These are phyloP conservation scores for Sternotherus odoratus DNA, from an alignment of 2,797 vertebrate species.

Conservation along the genomic window DNA sequence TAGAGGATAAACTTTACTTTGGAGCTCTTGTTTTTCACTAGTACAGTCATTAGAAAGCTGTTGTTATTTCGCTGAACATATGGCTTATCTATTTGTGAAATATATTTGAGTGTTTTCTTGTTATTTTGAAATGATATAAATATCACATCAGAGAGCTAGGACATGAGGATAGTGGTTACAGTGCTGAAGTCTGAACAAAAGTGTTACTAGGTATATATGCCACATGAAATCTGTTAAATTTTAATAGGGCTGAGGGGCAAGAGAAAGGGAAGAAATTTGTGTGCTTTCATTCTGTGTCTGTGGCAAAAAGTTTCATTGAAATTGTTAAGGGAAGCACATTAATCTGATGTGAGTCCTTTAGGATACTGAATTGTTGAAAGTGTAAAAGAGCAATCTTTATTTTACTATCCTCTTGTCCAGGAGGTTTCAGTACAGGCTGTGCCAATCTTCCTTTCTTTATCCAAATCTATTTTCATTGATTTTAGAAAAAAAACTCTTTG, in stretches of 20 bases:
- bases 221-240: background rate
- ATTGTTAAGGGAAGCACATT: no score
- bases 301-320: background rate
- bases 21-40: background rate
- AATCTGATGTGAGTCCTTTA: background rate
- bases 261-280: background rate
- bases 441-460: background rate
- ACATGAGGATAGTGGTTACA: background rate
- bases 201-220: background rate
- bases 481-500: background rate
- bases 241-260: background rate
- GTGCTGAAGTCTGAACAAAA: conserved; percentile 14
- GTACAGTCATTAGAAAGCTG: background rate
- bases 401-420: background rate
- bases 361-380: background rate
- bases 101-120: background rate
- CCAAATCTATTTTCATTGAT: background rate
- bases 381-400: background rate
- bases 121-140: background rate
- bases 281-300: background rate
- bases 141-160: background rate
- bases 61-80: background rate
- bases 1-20: background rate
- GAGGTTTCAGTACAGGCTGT: background rate
- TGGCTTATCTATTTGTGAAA: background rate